Evolutionary conservation across 1,140 invertebrate genomes (phyloP), one percentile per base, ranked within the genome.

Genomic region (Pectinophora gossypiella): DNA sequence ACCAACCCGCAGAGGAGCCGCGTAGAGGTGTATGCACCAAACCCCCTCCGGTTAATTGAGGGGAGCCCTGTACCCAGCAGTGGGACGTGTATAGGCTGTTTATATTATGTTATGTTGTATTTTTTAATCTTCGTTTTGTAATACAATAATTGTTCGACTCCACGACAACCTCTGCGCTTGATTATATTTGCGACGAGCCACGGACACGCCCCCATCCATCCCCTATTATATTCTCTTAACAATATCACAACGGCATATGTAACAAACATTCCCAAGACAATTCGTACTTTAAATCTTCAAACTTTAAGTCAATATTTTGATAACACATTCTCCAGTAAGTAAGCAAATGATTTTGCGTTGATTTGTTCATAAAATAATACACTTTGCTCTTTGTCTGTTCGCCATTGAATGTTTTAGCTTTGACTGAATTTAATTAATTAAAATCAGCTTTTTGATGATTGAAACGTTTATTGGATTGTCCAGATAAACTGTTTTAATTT

Each of bases 311-410:
- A 48, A 59, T n/a, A 42, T n/a, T 53, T 62, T 32, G 12, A 44
- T 36, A 47, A 16, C 15, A 10, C 19, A 3, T 47, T 51, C 45
- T 66, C 57, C 56, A 68, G 70, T 70, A 76, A 73, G 61, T 78
- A 74, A 77, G 65, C 60, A 71, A 52, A 64, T 63, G 69, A 58
- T 59, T 49, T 50, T 56, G 59, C 74, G 76, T 77, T 56, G 78
- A 82, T 81, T 84, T 82, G 76, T 81, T 75, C 76, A 86, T 84
- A 81, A 84, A 86, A 86, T 86, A 86, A 86, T 86, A 86, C 83
- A 86, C 83, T 84, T 84, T 84, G 76, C 68, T 78, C 80, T 84
- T 86, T 86, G 83, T 84, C 73, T 86, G 83, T 84, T 72, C 76
- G 80, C 47, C 70, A 81, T 76, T 80, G 73, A 83, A 76, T 75